Percentiles rank a stretch among this genome's conserved stretches.
Conservation (phyloP, 23 tunicate genomes). For the Styela clava region DNA sequence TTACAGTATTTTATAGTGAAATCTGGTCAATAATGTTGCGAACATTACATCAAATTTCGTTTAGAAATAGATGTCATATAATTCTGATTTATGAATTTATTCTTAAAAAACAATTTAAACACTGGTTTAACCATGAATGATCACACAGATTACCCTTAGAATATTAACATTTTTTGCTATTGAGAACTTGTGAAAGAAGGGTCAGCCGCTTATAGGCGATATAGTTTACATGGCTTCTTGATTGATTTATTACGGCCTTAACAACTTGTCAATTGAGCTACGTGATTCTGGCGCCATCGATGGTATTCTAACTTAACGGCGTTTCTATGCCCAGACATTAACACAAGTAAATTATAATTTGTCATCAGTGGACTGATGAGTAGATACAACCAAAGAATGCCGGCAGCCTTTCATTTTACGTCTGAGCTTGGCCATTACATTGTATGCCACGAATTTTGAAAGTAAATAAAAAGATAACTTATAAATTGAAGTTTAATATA, state of each 20-base stretch:
- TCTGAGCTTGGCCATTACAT: background rate
- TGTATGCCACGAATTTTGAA: background rate
- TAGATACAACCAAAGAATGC: too few species aligned
- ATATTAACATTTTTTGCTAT: too few species aligned
- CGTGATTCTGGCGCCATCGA: background rate
- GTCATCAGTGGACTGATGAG: background rate
- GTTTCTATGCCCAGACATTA: too few species aligned
- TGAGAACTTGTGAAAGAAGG: too few species aligned
- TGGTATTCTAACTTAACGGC: background rate
- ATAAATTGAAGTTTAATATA: too few species aligned
- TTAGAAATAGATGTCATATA: background rate
- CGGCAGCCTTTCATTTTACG: background rate
- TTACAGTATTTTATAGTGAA: too few species aligned
- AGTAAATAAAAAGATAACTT: background rate
- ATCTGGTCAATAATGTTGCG: too few species aligned
- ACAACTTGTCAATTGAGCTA: background rate
- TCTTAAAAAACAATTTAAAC: background rate
- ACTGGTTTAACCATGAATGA: background rate
- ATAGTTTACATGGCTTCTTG: background rate
- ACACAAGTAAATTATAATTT: background rate
- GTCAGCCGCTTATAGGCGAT: too few species aligned
- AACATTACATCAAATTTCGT: background rate
- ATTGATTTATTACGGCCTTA: background rate
- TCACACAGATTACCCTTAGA: too few species aligned
- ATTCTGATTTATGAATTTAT: too few species aligned